phyloP scores from a whole-genome alignment of 2,888 invertebrate species.

The Dynastes hyllus region DNA sequence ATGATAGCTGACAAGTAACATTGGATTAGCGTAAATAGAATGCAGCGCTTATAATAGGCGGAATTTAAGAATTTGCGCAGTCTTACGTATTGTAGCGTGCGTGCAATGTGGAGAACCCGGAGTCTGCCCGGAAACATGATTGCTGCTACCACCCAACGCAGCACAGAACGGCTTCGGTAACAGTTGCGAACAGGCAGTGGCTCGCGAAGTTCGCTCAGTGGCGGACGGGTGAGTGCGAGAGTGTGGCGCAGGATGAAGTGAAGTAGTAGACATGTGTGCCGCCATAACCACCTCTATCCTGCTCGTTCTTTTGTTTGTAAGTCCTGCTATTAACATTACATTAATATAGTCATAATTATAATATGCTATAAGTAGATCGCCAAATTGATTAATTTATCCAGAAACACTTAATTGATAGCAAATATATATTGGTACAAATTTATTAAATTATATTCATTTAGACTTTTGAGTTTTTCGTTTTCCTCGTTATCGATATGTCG shows the following conservation, averaged over 20 bases:
- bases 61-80: constrained; percentile 10
- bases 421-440: too few relatives aligned
- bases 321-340: constrained; percentile 2
- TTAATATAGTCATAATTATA: too few relatives aligned
- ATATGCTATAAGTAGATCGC: too few relatives aligned
- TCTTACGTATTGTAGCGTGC: not conserved
- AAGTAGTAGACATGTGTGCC: constrained; percentile 66
- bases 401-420: too few relatives aligned
- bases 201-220: constrained; percentile 64
- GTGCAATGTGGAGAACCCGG: constrained; percentile 48
- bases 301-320: constrained; percentile 59
- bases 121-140: constrained; percentile 51
- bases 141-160: not conserved
- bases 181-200: constrained; percentile 60
- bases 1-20: too few relatives aligned
- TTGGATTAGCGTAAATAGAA: not conserved
- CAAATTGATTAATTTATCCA: too few relatives aligned
- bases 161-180: constrained; percentile 20
- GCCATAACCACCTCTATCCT: constrained; percentile 63
- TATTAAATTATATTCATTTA: too few relatives aligned
- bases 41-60: not conserved
- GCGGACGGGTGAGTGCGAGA: constrained; percentile 66
- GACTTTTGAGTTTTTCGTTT: too few relatives aligned
- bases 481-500: too few relatives aligned
- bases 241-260: constrained; percentile 65